Percentiles rank a stretch among this genome's conserved stretches.
Evolutionary conservation across 2,888 invertebrate species (phyloP).

Genomic region (Nomada fucata): DNA sequence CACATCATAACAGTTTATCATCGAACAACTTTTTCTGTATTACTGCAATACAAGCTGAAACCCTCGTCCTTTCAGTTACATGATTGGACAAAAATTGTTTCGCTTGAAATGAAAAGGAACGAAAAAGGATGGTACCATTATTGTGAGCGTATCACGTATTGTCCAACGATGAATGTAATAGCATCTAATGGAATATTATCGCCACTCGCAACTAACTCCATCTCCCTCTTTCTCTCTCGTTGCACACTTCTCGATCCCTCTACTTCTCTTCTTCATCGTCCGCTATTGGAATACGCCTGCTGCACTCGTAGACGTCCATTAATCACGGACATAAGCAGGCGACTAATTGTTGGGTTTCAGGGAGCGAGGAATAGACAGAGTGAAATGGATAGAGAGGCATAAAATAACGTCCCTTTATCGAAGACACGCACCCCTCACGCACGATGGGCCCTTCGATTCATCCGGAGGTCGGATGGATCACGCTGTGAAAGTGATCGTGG

Average conservation of each 20-base stretch:
- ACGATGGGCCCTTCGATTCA: constrained; percentile 69
- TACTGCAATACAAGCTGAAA: too few relatives aligned
- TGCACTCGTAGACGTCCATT: constrained; percentile 78
- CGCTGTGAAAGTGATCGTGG: constrained; percentile 72
- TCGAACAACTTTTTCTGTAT: too few relatives aligned
- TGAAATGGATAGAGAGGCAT: constrained; percentile 75
- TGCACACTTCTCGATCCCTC: constrained; percentile 8
- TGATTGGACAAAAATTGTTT: too few relatives aligned
- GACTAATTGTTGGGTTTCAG: constrained; percentile 81
- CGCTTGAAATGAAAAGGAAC: not conserved
- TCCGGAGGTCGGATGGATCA: constrained; percentile 70
- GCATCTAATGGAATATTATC: constrained; percentile 76
- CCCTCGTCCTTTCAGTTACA: too few relatives aligned
- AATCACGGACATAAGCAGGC: constrained; percentile 81
- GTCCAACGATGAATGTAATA: constrained; percentile 77
- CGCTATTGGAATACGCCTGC: constrained; percentile 73
- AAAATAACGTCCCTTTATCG: constrained; percentile 76
- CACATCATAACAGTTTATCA: too few relatives aligned
- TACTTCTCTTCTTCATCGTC: constrained; percentile 44
- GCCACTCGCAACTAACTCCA: constrained; percentile 65
- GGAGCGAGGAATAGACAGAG: constrained; percentile 67
- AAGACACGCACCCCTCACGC: constrained; percentile 71
- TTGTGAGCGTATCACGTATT: constrained; percentile 50
- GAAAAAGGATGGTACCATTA: not conserved
- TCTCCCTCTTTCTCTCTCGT: constrained; percentile 35